Conservation (phyloP, 2,113 vertebrate genomes). For the Theristicus caerulescens region DNA sequence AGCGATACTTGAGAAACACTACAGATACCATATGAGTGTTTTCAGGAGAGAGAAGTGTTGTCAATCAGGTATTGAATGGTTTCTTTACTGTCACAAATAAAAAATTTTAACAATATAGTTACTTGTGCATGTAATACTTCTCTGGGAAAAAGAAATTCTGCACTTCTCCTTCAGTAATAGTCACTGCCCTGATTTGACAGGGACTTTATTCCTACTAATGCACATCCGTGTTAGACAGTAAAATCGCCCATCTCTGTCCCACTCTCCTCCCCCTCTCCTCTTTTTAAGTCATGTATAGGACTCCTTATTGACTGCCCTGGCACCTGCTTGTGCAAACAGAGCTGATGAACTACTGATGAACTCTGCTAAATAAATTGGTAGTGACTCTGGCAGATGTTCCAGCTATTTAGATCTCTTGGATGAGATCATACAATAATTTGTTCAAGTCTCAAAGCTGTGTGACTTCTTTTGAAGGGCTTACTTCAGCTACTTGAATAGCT, state of each 20-base stretch:
- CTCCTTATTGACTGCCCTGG: constrained; percentile 26
- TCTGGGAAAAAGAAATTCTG: background rate
- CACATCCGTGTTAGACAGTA: background rate
- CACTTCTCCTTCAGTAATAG: background rate
- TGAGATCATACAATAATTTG: constrained; percentile 51
- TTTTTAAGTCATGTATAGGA: background rate
- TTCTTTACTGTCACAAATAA: constrained; percentile 81
- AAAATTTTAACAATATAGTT: constrained; percentile 56
- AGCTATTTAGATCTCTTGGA: constrained; percentile 45
- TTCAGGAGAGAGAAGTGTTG: constrained; percentile 59
- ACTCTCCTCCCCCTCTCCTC: background rate
- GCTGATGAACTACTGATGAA: constrained; percentile 50
- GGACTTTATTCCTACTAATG: background rate
- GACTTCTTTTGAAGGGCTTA: constrained; percentile 46
- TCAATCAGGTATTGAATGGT: constrained; percentile 68
- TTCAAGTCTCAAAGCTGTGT: constrained; percentile 41
- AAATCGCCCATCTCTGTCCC: background rate
- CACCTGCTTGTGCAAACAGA: constrained; percentile 54
- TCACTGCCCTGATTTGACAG: background rate
- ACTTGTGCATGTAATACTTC: constrained; percentile 65
- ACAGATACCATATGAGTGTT: constrained; percentile 37
- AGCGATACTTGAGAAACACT: constrained; percentile 67
- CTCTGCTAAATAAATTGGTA: constrained; percentile 30
- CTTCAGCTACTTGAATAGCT: constrained; percentile 51
- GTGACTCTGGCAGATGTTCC: constrained; percentile 45